Conservation (phyloP, 2,113 vertebrate species). For the Fukomys damarensis region DNA sequence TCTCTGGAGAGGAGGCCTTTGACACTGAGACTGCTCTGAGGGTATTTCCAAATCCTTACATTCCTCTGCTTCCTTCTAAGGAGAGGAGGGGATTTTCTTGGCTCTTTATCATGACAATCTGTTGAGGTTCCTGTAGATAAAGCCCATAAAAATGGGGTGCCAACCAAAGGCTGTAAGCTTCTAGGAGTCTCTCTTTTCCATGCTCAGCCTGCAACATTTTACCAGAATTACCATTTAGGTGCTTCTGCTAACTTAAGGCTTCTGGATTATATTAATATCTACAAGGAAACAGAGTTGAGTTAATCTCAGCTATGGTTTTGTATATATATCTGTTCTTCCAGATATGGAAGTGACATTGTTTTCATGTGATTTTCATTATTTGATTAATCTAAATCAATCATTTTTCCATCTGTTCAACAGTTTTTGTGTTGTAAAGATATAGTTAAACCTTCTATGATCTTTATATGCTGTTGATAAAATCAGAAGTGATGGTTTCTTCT, state of each 20-base stretch:
- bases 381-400: not conserved
- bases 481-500: not conserved
- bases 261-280: not conserved
- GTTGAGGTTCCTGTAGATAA: not conserved
- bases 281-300: not conserved
- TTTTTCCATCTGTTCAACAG: not conserved
- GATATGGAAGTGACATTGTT: not conserved
- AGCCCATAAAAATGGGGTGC: not conserved
- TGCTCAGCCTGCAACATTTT: not conserved
- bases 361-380: not conserved
- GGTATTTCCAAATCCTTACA: not conserved
- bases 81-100: not conserved
- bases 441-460: not conserved
- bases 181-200: not conserved
- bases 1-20: not conserved
- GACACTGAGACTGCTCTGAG: not conserved
- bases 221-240: not conserved
- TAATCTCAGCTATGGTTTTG: not conserved
- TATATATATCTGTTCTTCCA: not conserved
- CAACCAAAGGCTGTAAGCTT: not conserved
- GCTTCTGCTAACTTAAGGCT: not conserved
- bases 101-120: not conserved
- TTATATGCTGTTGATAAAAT: not conserved
- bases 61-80: not conserved
- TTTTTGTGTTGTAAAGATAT: not conserved